These are phyloP conservation scores for Xyrauchen texanus DNA, from an alignment of 2,113 vertebrate genomes.

Conservation along the genomic window DNA sequence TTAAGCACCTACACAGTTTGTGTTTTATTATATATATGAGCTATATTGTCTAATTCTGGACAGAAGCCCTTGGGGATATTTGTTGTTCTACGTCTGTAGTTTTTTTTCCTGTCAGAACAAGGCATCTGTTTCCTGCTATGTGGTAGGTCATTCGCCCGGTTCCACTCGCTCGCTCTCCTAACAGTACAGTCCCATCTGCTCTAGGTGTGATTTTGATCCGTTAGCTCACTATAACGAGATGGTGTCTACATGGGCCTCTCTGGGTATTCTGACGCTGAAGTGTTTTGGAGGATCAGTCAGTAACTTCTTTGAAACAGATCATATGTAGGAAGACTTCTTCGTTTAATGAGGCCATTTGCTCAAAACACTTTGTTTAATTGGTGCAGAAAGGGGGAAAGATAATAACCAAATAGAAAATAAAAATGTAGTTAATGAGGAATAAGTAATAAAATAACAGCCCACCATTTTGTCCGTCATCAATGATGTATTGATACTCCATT, in stretches of 20 bases:
- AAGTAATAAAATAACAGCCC: slow-evolving; percentile 61
- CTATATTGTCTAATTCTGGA: slow-evolving; percentile 33
- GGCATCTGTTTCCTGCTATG: slow-evolving; percentile 84
- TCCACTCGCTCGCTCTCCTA: slow-evolving; percentile 69
- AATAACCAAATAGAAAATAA: not conserved
- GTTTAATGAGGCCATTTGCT: not conserved
- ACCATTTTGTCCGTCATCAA: slow-evolving; percentile 91
- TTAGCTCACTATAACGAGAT: slow-evolving; percentile 39
- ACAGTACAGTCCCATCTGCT: slow-evolving; percentile 51
- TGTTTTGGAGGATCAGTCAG: not conserved
- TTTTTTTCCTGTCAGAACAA: slow-evolving; percentile 68
- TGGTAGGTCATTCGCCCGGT: slow-evolving; percentile 63
- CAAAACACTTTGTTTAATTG: not conserved
- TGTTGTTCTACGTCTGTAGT: slow-evolving; percentile 73
- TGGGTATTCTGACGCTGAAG: slow-evolving; percentile 1
- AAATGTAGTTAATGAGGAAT: not conserved
- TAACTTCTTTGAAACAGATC: not conserved
- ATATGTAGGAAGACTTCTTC: too few relatives aligned
- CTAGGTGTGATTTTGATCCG: slow-evolving; percentile 52
- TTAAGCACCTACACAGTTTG: not conserved
- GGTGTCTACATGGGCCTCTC: slow-evolving; percentile 41
- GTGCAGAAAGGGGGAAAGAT: not conserved
- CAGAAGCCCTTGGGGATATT: slow-evolving; percentile 72
- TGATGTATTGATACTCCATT: slow-evolving; percentile 87
- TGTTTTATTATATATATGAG: slow-evolving; percentile 10